These are phyloP conservation scores for Dendrocopos noguchii DNA, from an alignment of 2,113 vertebrate genomes.

Conservation along the genomic window DNA sequence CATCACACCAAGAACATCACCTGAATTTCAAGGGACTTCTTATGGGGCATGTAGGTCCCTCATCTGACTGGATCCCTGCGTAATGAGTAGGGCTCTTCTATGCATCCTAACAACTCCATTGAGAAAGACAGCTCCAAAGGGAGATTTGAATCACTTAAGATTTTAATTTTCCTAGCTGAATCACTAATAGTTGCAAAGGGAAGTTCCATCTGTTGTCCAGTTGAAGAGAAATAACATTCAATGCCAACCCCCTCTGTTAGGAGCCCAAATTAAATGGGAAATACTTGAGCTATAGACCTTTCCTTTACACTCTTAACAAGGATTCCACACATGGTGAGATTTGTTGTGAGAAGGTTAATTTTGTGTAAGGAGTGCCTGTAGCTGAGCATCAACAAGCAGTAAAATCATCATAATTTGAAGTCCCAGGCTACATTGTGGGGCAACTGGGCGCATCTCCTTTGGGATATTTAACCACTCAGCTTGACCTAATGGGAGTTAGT, in stretches of 20 bases:
- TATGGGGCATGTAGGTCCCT: rapidly evolving
- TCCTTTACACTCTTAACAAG: not conserved
- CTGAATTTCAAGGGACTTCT: not conserved
- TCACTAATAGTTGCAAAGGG: not conserved
- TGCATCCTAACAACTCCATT: not conserved
- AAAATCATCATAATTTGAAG: not conserved
- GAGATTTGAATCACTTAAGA: not conserved
- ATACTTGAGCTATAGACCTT: not conserved
- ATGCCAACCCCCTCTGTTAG: no score
- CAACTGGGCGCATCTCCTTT: not conserved
- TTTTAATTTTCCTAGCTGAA: not conserved
- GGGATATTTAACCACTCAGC: not conserved
- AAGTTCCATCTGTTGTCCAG: not conserved
- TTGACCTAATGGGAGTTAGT: not conserved
- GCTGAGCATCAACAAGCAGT: not conserved
- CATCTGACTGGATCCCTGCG: not conserved
- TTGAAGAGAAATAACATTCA: not conserved
- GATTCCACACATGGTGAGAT: not conserved
- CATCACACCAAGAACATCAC: not conserved
- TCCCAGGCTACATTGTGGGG: not conserved
- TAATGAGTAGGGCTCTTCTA: not conserved
- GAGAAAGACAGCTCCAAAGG: not conserved
- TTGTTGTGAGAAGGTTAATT: not conserved
- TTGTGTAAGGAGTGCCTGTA: not conserved
- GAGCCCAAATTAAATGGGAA: not conserved